Base-by-base conservation (phyloP, 2,113 vertebrate species). In the Myiagra hebetior region DNA sequence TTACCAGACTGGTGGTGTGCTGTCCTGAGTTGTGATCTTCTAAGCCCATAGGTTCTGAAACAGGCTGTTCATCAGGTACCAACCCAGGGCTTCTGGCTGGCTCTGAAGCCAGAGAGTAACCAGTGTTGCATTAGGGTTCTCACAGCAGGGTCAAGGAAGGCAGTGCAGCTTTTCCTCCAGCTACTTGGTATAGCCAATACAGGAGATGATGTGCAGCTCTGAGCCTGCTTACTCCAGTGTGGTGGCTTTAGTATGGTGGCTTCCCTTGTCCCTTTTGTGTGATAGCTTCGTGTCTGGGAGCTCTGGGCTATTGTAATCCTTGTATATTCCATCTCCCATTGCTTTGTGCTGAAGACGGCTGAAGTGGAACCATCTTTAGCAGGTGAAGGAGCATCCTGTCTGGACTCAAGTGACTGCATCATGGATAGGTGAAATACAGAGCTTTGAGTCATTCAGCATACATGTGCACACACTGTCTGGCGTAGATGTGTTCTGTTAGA, bases 161-260 rank as follows among this genome's bases (percentile, higher is more conserved):
- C 23, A 20, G 27, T 37, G 41, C 7, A 62, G 11, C 15, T 79
- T 74, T 85, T 85, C 22, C 30, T 75, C 19, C 15, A 9, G 4
- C 49, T 64, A 18, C 14, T 60, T 0, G 0, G 7, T 53, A 4
- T 23, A 59, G 47, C 13, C 15, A 42, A 7, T 14, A 46, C 31
- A n/a, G 30, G 28, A 19, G 23, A 12, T 64, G 9, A 41, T 42
- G 11, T 79, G 41, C 42, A 42, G 33, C 30, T 79, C 11, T 74
- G 41, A 46, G 83, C 8, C 42, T 33, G 27, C 31, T 63, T 67
- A 49, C 7, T 62, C 24, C 35, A n/a, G 17, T 2, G 0, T 30
- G 20, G 13, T 65, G 52, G 19, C 44, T 74, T 69, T 64, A 44
- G 19, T 74, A 17, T 30, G 33, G 35, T 89, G 50, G 8, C 27